A percentile compares a stretch with the other conserved stretches of the same genome.
Conservation (phyloP, 2,113 vertebrate species). For the Protobothrops mucrosquamatus region DNA sequence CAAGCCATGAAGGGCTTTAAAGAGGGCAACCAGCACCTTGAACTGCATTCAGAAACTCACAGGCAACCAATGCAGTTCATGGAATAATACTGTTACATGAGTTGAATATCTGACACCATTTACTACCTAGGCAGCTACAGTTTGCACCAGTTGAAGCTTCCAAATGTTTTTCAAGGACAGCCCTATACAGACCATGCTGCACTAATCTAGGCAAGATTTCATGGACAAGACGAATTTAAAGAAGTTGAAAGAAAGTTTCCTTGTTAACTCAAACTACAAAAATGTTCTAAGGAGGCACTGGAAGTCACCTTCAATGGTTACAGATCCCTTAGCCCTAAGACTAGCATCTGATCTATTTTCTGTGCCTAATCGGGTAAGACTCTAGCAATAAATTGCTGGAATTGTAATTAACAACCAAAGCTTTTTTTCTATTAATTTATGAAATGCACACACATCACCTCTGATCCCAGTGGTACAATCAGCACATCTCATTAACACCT, state of each 20-base stretch:
- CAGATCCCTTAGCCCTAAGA: neutral
- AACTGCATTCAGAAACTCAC: neutral
- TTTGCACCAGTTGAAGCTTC: neutral
- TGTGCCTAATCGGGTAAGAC: neutral
- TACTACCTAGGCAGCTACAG: neutral
- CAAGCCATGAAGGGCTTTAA: neutral
- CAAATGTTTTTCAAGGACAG: neutral
- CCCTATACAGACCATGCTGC: neutral
- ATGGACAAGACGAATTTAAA: neutral
- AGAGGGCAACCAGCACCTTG: neutral
- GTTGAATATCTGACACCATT: neutral
- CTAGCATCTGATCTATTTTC: neutral
- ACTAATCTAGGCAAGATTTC: neutral
- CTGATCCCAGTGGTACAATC: neutral
- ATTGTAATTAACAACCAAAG: neutral
- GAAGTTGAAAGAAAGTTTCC: neutral
- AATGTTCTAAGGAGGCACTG: neutral
- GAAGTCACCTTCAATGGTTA: neutral
- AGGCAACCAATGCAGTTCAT: neutral
- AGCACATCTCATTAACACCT: neutral
- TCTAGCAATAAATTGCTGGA: neutral
- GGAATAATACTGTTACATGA: neutral
- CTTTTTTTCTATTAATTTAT: constrained; percentile 11
- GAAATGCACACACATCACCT: neutral
- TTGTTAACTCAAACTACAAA: neutral